Evolutionary conservation across 2,113 vertebrate genomes (phyloP).

Genomic region (Larimichthys polyactis): DNA sequence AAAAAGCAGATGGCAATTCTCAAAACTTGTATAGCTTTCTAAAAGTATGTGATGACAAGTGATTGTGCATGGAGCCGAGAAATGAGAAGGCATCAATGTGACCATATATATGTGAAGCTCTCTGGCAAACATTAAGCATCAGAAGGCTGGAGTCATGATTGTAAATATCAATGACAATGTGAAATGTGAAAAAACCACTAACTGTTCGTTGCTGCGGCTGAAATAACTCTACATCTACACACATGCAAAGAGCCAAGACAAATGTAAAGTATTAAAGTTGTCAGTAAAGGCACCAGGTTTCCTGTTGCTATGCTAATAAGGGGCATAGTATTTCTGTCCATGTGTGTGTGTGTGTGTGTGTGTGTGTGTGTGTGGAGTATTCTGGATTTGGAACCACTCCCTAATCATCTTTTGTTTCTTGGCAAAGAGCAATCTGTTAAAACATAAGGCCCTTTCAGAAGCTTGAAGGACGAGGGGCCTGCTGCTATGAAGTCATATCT

Average conservation of each 20-base stretch:
- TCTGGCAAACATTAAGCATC: conserved; percentile 28
- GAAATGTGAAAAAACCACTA: conserved; percentile 19
- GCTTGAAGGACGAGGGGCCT: conserved; percentile 60
- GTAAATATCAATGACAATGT: conserved; percentile 35
- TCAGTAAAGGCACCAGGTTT: conserved; percentile 44
- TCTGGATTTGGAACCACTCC: conserved; percentile 72
- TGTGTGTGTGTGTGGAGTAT: conserved; percentile 50
- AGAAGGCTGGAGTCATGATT: conserved; percentile 15
- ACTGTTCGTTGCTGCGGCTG: conserved; percentile 1
- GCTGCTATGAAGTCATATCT: conserved; percentile 82
- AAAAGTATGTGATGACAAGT: conserved; percentile 48
- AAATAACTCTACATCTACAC: conserved; percentile 31
- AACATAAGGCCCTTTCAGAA: conserved; percentile 79
- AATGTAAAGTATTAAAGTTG: conserved; percentile 45
- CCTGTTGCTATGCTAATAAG: conserved; percentile 59
- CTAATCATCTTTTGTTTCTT: conserved; percentile 80
- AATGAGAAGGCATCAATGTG: conserved; percentile 1
- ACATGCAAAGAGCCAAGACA: conserved; percentile 21
- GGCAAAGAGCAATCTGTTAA: conserved; percentile 76
- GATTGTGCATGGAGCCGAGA: conserved; percentile 15
- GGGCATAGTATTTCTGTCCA: conserved; percentile 47
- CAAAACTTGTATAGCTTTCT: conserved; percentile 11
- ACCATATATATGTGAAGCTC: conserved; percentile 2
- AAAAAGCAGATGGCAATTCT: conserved; percentile 51
- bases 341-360: conserved; percentile 50